A percentile compares a stretch with the other conserved stretches of the same genome.
These are phyloP conservation scores for Rambutsinella grinnellia DNA, from an alignment of 2,888 invertebrate genomes.

Conservation along the genomic window DNA sequence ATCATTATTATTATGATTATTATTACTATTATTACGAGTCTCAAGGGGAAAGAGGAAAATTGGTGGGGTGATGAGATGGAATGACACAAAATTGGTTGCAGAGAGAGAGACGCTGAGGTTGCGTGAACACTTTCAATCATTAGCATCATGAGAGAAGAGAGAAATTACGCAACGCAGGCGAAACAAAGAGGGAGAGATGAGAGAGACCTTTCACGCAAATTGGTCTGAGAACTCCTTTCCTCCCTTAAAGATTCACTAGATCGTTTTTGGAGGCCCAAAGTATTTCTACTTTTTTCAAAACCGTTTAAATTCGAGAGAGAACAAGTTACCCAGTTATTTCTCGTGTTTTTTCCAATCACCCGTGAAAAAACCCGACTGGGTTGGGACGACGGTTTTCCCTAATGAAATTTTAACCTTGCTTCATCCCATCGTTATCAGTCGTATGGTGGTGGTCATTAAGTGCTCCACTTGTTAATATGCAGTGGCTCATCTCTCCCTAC, in stretches of 20 bases:
- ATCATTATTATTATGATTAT: background rate
- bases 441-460: background rate
- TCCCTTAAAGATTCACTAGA: background rate
- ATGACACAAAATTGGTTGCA: slow-evolving; percentile 45
- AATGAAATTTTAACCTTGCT: background rate
- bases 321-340: no score
- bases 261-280: background rate
- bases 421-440: background rate
- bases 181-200: no score
- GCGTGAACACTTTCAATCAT: background rate
- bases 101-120: no score
- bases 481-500: background rate
- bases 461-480: background rate
- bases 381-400: background rate
- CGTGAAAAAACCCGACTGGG: no score
- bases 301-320: no score
- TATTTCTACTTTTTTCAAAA: no score
- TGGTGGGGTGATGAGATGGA: background rate
- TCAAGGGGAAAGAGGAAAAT: background rate
- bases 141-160: background rate
- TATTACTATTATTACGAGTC: background rate
- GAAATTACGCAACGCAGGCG: no score
- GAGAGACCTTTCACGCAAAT: background rate
- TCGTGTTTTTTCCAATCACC: no score
- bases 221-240: background rate